Evolutionary conservation across 2,888 invertebrate species (phyloP).

Genomic region (Drosophila dives): DNA sequence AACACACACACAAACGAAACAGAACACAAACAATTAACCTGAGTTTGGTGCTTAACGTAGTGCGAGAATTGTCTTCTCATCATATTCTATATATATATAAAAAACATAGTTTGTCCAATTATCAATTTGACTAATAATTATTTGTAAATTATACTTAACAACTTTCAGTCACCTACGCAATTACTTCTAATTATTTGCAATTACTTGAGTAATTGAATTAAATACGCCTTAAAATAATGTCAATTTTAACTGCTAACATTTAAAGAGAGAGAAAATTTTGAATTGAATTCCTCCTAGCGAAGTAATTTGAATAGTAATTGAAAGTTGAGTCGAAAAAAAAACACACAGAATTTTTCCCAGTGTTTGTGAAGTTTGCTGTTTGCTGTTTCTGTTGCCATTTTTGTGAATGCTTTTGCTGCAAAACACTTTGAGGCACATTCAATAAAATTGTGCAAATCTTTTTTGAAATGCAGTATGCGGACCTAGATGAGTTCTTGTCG

Average conservation of each 20-base stretch:
- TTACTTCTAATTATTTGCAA: background rate
- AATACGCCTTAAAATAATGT: background rate
- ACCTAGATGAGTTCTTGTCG: constrained; percentile 97
- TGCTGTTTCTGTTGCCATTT: constrained; percentile 24
- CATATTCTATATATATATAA: constrained; percentile 47
- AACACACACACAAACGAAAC: constrained; percentile 12
- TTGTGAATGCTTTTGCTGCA: constrained; percentile 24
- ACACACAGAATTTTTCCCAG: background rate
- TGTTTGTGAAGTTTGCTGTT: constrained; percentile 7
- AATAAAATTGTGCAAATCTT: constrained; percentile 26
- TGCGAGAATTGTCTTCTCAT: constrained; percentile 78
- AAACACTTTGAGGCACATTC: constrained; percentile 1
- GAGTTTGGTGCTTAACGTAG: constrained; percentile 69
- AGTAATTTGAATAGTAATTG: constrained; percentile 24
- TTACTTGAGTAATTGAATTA: constrained; percentile 1
- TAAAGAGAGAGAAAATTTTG: background rate
- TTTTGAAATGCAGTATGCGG: constrained; percentile 92
- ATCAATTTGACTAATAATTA: constrained; percentile 31
- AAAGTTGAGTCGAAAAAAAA: constrained; percentile 1
- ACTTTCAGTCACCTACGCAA: constrained; percentile 27
- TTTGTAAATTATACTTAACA: constrained; percentile 19
- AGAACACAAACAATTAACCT: constrained; percentile 45
- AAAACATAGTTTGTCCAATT: constrained; percentile 30
- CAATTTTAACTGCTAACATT: background rate
- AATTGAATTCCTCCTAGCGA: background rate